Percentiles rank a stretch among this genome's conserved stretches.
These are phyloP conservation scores for Fistularia tabacaria DNA, from an alignment of 2,797 vertebrate genomes.

Conservation along the genomic window DNA sequence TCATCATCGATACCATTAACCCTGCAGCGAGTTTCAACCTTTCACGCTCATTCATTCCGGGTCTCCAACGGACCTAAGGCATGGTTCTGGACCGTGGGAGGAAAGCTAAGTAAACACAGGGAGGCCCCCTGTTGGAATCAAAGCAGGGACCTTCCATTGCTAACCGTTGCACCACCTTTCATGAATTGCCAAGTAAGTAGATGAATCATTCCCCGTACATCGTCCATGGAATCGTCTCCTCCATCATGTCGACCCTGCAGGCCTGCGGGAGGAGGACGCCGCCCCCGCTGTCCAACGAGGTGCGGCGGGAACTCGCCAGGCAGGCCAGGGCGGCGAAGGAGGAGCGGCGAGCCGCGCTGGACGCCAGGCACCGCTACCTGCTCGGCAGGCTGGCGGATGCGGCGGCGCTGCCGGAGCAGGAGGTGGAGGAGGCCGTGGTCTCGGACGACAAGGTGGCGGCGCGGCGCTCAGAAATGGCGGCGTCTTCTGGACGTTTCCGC, in stretches of 20 bases:
- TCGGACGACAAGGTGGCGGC: conserved; percentile 75
- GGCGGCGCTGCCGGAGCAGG: conserved; percentile 58
- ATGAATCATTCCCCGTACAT: background rate
- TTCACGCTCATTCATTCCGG: too few species aligned
- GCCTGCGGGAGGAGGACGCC: conserved; percentile 59
- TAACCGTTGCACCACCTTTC: too few species aligned
- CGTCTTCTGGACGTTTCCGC: background rate
- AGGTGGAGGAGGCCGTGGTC: conserved; percentile 77
- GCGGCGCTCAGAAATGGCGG: too few species aligned
- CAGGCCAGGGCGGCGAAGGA: conserved; percentile 71
- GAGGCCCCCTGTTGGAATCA: too few species aligned
- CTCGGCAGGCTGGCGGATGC: conserved; percentile 70
- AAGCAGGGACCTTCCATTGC: too few species aligned
- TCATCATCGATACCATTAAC: too few species aligned
- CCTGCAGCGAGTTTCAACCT: too few species aligned
- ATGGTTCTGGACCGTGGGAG: too few species aligned
- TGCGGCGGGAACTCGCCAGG: conserved; percentile 69
- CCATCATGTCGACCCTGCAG: conserved; percentile 43
- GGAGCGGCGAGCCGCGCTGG: conserved; percentile 72
- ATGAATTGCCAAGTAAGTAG: too few species aligned
- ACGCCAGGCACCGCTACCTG: conserved; percentile 75
- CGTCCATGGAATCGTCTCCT: background rate
- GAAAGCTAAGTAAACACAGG: too few species aligned
- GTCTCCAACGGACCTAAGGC: too few species aligned
- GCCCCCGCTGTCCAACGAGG: conserved; percentile 69